Evolutionary conservation across 2,797 vertebrate genomes (phyloP).

Genomic region (Dendrocincla fuliginosa): DNA sequence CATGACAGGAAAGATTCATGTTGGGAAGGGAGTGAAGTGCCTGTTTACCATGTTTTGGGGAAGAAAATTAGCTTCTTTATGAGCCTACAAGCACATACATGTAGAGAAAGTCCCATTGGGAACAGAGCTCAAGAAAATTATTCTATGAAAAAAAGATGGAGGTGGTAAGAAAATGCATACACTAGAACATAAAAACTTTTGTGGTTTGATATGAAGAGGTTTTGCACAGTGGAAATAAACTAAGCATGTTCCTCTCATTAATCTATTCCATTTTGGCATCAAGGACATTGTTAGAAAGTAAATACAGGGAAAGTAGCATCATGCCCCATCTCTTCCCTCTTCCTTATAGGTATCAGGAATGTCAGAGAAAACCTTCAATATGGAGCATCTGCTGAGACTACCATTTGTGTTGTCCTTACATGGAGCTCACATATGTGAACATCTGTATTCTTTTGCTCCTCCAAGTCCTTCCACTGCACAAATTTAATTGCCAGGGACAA

Average conservation of each 20-base stretch:
- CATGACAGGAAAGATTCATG: neutral
- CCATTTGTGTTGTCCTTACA: neutral
- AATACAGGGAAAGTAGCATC: neutral
- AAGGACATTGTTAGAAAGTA: neutral
- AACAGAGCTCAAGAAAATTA: neutral
- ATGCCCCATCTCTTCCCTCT: neutral
- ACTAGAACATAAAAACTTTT: neutral
- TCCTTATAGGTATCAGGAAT: neutral
- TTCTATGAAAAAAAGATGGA: neutral
- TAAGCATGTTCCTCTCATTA: neutral
- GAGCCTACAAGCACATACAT: neutral
- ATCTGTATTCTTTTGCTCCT: neutral
- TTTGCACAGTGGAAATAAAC: neutral
- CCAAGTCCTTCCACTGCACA: neutral
- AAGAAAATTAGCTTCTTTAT: neutral
- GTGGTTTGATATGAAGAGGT: neutral
- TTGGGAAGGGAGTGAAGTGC: neutral
- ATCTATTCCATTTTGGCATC: neutral
- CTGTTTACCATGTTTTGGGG: neutral
- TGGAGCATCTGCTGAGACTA: neutral
- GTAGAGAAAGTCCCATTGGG: neutral
- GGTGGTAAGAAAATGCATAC: neutral
- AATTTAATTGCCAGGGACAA: neutral
- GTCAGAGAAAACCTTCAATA: neutral
- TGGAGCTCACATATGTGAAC: neutral